A percentile compares a stretch with the other conserved stretches of the same genome.
phyloP scores from a whole-genome alignment of 2,113 vertebrate species.

The Crotalus helleri region DNA sequence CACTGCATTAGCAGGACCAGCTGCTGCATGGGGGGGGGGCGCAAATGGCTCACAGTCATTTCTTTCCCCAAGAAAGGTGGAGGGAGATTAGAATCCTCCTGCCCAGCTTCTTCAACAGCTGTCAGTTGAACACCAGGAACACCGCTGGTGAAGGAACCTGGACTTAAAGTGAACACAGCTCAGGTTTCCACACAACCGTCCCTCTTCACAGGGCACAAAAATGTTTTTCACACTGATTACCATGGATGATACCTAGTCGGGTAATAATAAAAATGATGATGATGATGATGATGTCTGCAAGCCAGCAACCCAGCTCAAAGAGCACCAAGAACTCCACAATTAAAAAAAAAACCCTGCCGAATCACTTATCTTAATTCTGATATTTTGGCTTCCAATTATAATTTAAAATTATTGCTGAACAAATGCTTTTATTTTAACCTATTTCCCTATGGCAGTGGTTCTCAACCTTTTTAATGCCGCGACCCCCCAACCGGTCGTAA shows the following conservation, averaged over 20 bases:
- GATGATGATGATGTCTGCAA: not conserved
- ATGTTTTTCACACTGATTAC: not conserved
- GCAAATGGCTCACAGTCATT: not conserved
- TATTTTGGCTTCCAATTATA: not conserved
- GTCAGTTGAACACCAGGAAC: not conserved
- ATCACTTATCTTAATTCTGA: not conserved
- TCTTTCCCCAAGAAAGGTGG: not conserved
- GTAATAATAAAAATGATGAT: too few relatives aligned
- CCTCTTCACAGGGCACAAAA: not conserved
- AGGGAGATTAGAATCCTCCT: not conserved
- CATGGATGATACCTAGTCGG: not conserved
- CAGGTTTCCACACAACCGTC: not conserved
- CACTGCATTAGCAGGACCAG: not conserved
- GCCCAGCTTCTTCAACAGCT: not conserved
- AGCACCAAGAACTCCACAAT: not conserved
- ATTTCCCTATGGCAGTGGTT: not conserved
- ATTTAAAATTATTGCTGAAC: not conserved
- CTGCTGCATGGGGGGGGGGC: not conserved
- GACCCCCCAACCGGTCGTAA: too few relatives aligned
- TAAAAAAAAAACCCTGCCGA: not conserved
- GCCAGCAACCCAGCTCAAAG: not conserved
- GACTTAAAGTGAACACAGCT: not conserved
- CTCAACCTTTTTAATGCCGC: too few relatives aligned
- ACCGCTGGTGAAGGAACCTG: not conserved
- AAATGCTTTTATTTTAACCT: not conserved